Conservation (phyloP, 2,888 invertebrate genomes). For the Harpalus rubripes region DNA sequence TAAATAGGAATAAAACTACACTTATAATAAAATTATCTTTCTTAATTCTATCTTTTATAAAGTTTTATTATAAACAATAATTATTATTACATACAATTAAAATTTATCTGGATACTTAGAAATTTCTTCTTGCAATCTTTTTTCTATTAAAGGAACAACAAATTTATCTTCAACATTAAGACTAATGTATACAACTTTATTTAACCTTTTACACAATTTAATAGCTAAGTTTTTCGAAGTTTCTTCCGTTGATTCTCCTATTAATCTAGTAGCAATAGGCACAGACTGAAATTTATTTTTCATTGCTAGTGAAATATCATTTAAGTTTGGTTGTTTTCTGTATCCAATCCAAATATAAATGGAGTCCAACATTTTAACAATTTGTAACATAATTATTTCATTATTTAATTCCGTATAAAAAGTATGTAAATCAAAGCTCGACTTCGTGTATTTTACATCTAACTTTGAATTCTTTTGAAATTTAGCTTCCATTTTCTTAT, state of each 20-base stretch:
- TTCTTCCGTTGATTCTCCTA: constrained; percentile 75
- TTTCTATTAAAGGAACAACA: constrained; percentile 75
- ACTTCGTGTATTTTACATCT: constrained; percentile 57
- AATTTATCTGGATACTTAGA: constrained; percentile 74
- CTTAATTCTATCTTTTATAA: too few species aligned
- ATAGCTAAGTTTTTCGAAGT: constrained; percentile 74
- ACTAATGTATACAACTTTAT: constrained; percentile 78
- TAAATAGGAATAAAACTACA: too few species aligned
- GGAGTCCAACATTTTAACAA: constrained; percentile 77
- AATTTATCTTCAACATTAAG: constrained; percentile 76
- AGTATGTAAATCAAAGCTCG: constrained; percentile 73
- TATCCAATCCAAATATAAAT: constrained; percentile 77
- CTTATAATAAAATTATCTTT: background rate
- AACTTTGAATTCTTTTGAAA: constrained; percentile 43
- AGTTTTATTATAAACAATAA: background rate
- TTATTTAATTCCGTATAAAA: constrained; percentile 75
- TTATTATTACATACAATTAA: constrained; percentile 67
- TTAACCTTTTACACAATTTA: constrained; percentile 76
- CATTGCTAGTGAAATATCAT: constrained; percentile 76
- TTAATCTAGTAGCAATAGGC: constrained; percentile 75
- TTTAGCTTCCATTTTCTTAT: constrained; percentile 1
- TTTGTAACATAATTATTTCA: constrained; percentile 74
- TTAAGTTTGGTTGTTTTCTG: constrained; percentile 73
- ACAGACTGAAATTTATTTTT: constrained; percentile 71
- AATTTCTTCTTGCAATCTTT: constrained; percentile 76